phyloP scores from a whole-genome alignment of 2,888 invertebrate species.

The Nysson spinosus region DNA sequence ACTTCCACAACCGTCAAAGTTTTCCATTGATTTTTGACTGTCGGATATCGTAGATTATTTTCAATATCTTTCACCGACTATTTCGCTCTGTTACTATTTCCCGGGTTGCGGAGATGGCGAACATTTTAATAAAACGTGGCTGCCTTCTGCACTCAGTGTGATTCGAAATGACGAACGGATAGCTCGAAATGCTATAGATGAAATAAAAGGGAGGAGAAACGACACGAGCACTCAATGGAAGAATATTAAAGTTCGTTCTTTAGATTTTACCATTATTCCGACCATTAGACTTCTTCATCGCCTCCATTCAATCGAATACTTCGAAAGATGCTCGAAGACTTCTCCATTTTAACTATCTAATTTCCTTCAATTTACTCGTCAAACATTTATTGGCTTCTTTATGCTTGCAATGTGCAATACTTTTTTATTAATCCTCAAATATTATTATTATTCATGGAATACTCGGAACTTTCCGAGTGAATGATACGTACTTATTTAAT shows the following conservation, averaged over 20 bases:
- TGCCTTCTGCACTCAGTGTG: background rate
- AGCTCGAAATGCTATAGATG: background rate
- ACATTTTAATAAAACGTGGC: constrained; percentile 24
- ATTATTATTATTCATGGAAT: too few relatives aligned
- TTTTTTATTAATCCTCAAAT: too few relatives aligned
- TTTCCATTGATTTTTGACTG: constrained; percentile 7
- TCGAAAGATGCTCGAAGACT: too few relatives aligned
- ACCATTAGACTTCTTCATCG: too few relatives aligned
- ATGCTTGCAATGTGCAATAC: too few relatives aligned
- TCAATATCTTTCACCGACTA: constrained; percentile 27
- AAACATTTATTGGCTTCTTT: too few relatives aligned
- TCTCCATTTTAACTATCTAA: too few relatives aligned
- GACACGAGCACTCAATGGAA: background rate
- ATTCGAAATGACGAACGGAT: constrained; percentile 9
- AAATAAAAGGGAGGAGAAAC: background rate
- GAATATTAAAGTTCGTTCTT: background rate
- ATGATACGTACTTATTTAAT: too few relatives aligned
- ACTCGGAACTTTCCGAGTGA: too few relatives aligned
- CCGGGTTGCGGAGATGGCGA: constrained; percentile 8
- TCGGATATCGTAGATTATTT: constrained; percentile 34
- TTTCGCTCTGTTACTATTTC: background rate
- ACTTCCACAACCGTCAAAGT: background rate
- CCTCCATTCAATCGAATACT: too few relatives aligned
- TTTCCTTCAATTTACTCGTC: too few relatives aligned
- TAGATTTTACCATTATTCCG: background rate